These are phyloP conservation scores for Melipona quadrifasciata DNA, from an alignment of 1,140 invertebrate genomes.

Conservation along the genomic window DNA sequence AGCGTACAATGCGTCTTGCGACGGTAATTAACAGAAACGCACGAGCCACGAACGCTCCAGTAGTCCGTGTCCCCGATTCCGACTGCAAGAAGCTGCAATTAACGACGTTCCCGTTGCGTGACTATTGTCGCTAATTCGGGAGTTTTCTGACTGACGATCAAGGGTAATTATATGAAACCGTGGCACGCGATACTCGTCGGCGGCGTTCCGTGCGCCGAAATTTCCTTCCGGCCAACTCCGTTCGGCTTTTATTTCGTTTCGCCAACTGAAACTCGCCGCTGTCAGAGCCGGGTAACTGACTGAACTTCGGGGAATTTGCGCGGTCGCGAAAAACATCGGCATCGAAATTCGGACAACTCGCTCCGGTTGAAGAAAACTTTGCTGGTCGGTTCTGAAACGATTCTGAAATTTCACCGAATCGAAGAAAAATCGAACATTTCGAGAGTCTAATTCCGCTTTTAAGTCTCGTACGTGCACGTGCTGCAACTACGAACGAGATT, in stretches of 20 bases:
- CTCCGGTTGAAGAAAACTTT: background rate
- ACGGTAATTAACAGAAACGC: slow-evolving; percentile 42
- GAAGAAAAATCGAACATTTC: too few species aligned
- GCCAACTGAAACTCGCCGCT: too few species aligned
- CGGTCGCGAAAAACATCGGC: background rate
- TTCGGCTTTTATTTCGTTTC: background rate
- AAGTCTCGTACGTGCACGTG: background rate
- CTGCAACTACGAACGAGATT: background rate
- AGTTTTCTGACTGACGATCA: slow-evolving; percentile 8
- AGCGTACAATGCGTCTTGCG: too few species aligned
- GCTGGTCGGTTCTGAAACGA: background rate
- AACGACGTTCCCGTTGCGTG: background rate
- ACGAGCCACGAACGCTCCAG: background rate
- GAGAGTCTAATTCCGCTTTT: too few species aligned
- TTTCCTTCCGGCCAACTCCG: background rate
- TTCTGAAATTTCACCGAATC: too few species aligned
- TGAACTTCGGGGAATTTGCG: background rate
- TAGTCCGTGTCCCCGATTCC: background rate
- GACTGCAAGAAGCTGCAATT: background rate
- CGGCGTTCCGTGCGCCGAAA: background rate
- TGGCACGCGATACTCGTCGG: background rate
- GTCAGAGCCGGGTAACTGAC: background rate
- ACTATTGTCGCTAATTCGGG: background rate
- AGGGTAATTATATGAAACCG: background rate
- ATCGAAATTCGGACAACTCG: background rate